These are phyloP conservation scores for Darevskia mixta DNA, from an alignment of 2,797 vertebrate genomes.

Conservation along the genomic window DNA sequence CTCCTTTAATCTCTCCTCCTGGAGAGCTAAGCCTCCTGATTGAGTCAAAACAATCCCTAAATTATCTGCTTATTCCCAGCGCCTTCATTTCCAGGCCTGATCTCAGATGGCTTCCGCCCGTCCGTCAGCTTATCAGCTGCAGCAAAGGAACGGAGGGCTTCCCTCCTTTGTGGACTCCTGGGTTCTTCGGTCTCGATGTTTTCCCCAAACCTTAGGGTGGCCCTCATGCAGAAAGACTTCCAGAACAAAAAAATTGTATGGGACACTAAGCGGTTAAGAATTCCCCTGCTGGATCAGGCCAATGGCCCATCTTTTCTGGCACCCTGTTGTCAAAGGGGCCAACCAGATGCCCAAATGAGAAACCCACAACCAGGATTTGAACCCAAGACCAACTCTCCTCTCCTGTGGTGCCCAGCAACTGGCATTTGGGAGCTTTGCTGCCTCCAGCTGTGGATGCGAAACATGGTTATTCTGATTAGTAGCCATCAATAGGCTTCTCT, in stretches of 20 bases:
- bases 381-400: background rate
- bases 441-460: too few species aligned
- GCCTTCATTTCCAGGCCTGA: background rate
- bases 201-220: background rate
- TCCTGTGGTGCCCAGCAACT: background rate
- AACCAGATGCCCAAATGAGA: background rate
- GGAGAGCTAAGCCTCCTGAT: slow-evolving; percentile 24
- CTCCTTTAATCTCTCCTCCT: slow-evolving; percentile 38
- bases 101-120: background rate
- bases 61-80: slow-evolving; percentile 24
- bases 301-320: background rate
- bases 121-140: slow-evolving; percentile 7
- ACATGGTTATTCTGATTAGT: too few species aligned
- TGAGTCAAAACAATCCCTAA: slow-evolving; percentile 26
- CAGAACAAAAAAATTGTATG: background rate
- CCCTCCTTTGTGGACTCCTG: rapidly evolving
- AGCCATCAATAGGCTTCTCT: too few species aligned
- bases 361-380: background rate
- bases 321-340: background rate
- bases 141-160: background rate
- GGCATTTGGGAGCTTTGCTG: too few species aligned
- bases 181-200: background rate
- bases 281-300: background rate
- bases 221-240: background rate
- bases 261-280: background rate